These are phyloP conservation scores for Euspilapteryx auroguttella DNA, from an alignment of 2,888 invertebrate genomes.

Conservation along the genomic window DNA sequence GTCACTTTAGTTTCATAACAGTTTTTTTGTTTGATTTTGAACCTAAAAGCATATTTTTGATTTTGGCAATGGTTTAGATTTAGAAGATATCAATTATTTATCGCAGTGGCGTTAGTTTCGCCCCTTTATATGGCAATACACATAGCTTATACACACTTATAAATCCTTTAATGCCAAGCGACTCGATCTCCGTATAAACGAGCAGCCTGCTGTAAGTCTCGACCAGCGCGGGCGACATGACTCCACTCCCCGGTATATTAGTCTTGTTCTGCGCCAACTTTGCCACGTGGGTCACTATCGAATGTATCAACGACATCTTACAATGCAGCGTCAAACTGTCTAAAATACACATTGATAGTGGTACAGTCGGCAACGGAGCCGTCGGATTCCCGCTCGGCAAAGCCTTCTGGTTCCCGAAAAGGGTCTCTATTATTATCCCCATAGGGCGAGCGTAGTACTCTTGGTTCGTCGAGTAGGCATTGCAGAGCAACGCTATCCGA, in stretches of 20 bases:
- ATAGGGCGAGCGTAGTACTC: conserved; percentile 91
- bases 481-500: conserved; percentile 88
- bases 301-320: conserved; percentile 86
- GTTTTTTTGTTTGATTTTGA: no score
- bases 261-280: conserved; percentile 87
- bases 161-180: conserved; percentile 94
- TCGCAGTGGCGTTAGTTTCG: no score
- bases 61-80: no score
- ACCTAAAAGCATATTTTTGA: no score
- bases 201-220: conserved; percentile 93
- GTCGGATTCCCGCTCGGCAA: conserved; percentile 48
- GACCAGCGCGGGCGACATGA: conserved; percentile 85
- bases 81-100: no score
- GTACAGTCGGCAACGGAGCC: conserved; percentile 74
- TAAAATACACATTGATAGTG: conserved; percentile 88
- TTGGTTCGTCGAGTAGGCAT: conserved; percentile 93
- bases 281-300: conserved; percentile 85
- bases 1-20: no score
- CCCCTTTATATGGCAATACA: no score
- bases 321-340: conserved; percentile 95
- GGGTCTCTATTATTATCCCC: conserved; percentile 87
- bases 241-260: conserved; percentile 66
- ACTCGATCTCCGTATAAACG: conserved; percentile 96
- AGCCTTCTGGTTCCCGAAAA: conserved; percentile 70
- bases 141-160: conserved; percentile 79